Base-by-base conservation (phyloP, 2,888 invertebrate species). In the Conops quadrifasciatus region DNA sequence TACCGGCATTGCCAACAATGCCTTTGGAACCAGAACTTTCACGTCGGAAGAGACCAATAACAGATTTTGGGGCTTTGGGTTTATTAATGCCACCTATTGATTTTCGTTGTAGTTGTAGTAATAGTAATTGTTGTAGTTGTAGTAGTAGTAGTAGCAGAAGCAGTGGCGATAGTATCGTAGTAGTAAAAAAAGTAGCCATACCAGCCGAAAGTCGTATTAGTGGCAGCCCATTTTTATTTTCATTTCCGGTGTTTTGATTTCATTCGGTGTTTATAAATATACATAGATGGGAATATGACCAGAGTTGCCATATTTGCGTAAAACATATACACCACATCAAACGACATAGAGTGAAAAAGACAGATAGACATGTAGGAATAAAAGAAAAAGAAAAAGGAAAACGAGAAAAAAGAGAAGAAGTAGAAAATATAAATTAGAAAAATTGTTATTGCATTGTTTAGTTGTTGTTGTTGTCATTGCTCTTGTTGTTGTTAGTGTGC, bases 1-100 rank as follows among this genome's bases (percentile, higher is more conserved):
- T 84, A 28, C 88, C 89, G 7, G 79, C 73, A 78, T 90, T 90
- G 68, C 90, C 90, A n/a, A n/a, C n/a, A n/a, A n/a, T n/a, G 67
- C 79, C 81, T 74, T 80, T 81, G 0, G 93, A 93, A 79, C 91
- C 90, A 77, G 91, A 89, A 85, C 94, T 94, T 84, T 94, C 94
- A 82, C 94, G 90, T 81, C 94, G 90, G 87, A 95, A 95, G 75
- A 94, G 89, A 87, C 94, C 94, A 89, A 94, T 94, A 87, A 95
- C 94, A 87, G 94, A 94, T 87, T 93, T 93, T 79, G 92, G 90
- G 87, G 90, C 89, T 88, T 93, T 92, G 86, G 94, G 93, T 88
- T 94, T 93, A 87, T 94, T 93, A 87, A 94, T 91, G 82, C 94
- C 94, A 88, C 94, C 94, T 93, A 78, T 73, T 28, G 60, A 26